Conservation (phyloP, 2,797 vertebrate genomes). For the Crocidura indochinensis region DNA sequence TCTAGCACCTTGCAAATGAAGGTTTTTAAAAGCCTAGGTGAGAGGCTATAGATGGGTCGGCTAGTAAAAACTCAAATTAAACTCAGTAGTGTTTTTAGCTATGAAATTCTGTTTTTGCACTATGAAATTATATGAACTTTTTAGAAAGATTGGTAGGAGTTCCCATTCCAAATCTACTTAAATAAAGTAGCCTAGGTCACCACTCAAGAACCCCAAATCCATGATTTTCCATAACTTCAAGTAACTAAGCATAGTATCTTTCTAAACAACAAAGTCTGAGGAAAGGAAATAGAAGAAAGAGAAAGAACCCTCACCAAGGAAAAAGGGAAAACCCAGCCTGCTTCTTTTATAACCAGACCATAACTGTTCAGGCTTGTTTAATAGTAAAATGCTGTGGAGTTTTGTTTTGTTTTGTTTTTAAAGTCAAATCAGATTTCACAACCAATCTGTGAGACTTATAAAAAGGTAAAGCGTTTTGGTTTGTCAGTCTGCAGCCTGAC, state of each 20-base stretch:
- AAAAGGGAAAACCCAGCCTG: conserved; percentile 69
- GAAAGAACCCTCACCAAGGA: neutral
- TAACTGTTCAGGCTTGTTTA: conserved; percentile 84
- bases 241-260: conserved; percentile 79
- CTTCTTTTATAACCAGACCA: conserved; percentile 61
- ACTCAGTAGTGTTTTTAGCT: neutral
- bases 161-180: conserved; percentile 27
- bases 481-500: conserved; percentile 80
- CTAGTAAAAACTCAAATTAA: conserved; percentile 26
- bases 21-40: neutral
- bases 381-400: conserved; percentile 72
- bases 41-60: conserved; percentile 13
- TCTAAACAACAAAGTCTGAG: conserved; percentile 80
- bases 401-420: neutral
- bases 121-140: conserved; percentile 20
- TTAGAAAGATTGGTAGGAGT: conserved; percentile 20
- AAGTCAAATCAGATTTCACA: conserved; percentile 72
- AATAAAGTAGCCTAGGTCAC: neutral
- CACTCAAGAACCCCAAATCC: conserved; percentile 47
- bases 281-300: conserved; percentile 63
- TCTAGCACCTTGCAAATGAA: neutral
- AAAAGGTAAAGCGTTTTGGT: conserved; percentile 74
- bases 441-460: conserved; percentile 75
- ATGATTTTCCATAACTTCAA: conserved; percentile 76
- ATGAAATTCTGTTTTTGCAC: conserved; percentile 9